phyloP scores from a whole-genome alignment of 2,113 vertebrate species.

The Mormoops blainvillei region DNA sequence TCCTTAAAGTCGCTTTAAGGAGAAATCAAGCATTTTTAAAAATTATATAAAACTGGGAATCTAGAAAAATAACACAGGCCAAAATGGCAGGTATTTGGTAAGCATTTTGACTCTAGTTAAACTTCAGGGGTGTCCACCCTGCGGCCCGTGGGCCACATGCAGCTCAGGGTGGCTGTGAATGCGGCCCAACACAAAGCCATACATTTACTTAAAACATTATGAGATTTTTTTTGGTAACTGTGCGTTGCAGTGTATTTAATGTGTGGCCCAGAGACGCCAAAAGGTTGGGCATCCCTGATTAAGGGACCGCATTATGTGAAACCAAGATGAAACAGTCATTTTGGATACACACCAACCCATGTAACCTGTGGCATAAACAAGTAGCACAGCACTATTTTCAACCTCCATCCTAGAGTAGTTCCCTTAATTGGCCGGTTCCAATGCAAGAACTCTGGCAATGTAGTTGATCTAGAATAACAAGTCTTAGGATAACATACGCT shows the following conservation, averaged over 20 bases:
- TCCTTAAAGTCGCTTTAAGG: neutral
- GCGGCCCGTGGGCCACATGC: too few species aligned
- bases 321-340: neutral
- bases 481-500: neutral
- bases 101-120: neutral
- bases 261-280: too few species aligned
- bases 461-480: neutral
- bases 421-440: neutral
- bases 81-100: neutral
- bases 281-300: too few species aligned
- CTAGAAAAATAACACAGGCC: neutral
- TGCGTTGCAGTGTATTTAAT: too few species aligned
- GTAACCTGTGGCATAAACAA: neutral
- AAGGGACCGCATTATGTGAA: neutral
- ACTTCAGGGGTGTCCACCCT: too few species aligned
- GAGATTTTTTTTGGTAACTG: too few species aligned
- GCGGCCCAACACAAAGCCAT: too few species aligned
- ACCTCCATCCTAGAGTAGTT: neutral
- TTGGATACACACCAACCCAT: neutral
- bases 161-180: too few species aligned
- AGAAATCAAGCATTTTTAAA: neutral
- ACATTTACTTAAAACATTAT: too few species aligned
- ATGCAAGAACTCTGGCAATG: neutral
- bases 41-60: neutral
- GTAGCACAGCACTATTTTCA: neutral